These are phyloP conservation scores for Crax fasciolata DNA, from an alignment of 2,797 vertebrate species.

Conservation along the genomic window DNA sequence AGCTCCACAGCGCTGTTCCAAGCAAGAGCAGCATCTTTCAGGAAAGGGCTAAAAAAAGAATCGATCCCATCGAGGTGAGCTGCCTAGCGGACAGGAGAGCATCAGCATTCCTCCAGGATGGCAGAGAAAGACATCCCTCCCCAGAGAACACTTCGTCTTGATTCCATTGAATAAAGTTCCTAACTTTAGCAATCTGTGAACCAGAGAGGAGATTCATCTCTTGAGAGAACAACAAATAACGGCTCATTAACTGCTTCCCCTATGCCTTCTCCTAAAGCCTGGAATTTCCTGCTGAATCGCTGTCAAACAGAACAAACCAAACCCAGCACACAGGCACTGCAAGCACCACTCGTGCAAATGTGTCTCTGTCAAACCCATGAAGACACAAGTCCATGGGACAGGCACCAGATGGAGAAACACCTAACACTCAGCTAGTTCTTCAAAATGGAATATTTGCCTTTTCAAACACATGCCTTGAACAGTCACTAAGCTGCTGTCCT, in stretches of 20 bases:
- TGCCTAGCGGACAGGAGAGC: not conserved
- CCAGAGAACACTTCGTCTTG: not conserved
- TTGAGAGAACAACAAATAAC: not conserved
- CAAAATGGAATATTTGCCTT: not conserved
- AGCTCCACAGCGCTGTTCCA: not conserved
- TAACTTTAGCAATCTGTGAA: not conserved
- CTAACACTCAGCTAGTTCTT: conserved; percentile 17
- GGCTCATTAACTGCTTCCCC: not conserved
- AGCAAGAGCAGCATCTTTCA: not conserved
- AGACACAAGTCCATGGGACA: not conserved
- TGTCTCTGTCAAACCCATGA: not conserved
- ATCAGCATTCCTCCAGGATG: not conserved
- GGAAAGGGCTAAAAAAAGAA: not conserved
- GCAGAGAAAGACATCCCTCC: not conserved
- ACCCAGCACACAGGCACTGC: not conserved
- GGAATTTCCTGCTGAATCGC: not conserved
- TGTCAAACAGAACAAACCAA: not conserved
- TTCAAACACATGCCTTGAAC: not conserved
- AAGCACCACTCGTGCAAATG: not conserved
- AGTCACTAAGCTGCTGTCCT: not conserved
- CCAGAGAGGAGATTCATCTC: not conserved
- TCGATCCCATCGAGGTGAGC: not conserved
- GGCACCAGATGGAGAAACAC: not conserved
- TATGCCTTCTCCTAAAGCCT: not conserved
- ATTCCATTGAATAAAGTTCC: not conserved